Evolutionary conservation across 2,113 vertebrate species (phyloP).

Genomic region (Phrynosoma blainvillii): DNA sequence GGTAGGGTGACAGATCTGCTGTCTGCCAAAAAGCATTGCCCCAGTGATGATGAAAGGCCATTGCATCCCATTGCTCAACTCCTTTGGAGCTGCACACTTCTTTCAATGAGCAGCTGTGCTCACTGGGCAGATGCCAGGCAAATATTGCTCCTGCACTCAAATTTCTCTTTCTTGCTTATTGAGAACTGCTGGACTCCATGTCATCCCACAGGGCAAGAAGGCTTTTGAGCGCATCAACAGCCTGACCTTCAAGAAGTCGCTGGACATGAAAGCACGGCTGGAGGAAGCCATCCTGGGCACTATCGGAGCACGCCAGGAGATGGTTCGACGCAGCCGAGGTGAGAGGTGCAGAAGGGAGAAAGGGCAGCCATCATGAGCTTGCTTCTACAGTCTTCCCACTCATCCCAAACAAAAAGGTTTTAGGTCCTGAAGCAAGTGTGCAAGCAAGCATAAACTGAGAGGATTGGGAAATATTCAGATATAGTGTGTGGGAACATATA

Average conservation of each 20-base stretch:
- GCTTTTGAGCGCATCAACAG: conserved; percentile 90
- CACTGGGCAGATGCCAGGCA: too few relatives aligned
- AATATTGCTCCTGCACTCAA: not conserved
- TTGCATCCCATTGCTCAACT: not conserved
- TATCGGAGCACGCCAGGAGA: conserved; percentile 90
- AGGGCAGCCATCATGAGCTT: not conserved
- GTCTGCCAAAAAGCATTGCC: not conserved
- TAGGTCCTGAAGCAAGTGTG: too few relatives aligned
- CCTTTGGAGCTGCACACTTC: not conserved
- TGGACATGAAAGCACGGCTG: conserved; percentile 92
- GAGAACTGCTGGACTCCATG: not conserved
- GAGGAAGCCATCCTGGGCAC: conserved; percentile 92
- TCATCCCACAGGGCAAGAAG: conserved; percentile 79
- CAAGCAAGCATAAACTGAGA: not conserved
- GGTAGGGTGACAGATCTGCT: not conserved
- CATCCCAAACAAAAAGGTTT: not conserved
- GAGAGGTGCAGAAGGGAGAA: not conserved
- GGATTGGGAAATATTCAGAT: too few relatives aligned
- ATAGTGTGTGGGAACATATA: too few relatives aligned
- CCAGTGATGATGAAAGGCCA: not conserved
- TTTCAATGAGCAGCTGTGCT: not conserved
- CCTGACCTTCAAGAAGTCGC: conserved; percentile 91
- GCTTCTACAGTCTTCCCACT: not conserved
- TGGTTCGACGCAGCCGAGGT: conserved; percentile 92
- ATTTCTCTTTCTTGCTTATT: not conserved